Evolutionary conservation across 2,113 vertebrate genomes (phyloP).

Genomic region (Tragulus kanchil): DNA sequence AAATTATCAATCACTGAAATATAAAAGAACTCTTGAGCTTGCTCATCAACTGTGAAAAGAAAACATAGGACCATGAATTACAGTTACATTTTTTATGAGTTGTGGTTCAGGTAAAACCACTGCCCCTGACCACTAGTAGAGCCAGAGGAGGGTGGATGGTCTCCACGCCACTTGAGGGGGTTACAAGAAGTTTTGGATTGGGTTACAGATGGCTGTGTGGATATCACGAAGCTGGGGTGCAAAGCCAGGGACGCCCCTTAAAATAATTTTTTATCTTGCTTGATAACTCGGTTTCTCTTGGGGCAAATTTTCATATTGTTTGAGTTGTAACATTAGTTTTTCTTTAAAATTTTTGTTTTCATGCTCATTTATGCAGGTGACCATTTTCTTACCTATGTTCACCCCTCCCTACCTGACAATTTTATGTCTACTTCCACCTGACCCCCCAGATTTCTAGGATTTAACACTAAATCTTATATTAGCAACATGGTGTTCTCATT

Average conservation of each 20-base stretch:
- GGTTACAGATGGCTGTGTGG: not conserved
- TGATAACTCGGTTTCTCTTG: not conserved
- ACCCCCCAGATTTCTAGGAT: not conserved
- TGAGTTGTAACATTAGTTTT: not conserved
- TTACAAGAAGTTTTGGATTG: not conserved
- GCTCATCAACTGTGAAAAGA: not conserved
- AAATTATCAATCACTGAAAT: conserved; percentile 16
- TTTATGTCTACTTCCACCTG: not conserved
- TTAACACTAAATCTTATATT: not conserved
- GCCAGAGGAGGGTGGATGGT: not conserved
- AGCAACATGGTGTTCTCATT: not conserved
- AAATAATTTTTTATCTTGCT: not conserved
- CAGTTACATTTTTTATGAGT: not conserved
- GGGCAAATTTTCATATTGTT: not conserved
- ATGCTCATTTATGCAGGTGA: not conserved
- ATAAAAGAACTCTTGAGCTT: not conserved
- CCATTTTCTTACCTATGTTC: not conserved
- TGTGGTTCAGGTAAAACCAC: not conserved
- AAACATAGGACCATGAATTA: not conserved
- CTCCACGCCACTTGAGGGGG: not conserved
- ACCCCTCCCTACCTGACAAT: not conserved
- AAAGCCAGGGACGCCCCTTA: not conserved
- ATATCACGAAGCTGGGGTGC: not conserved
- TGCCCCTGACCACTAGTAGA: not conserved
- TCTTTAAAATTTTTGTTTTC: not conserved